These are phyloP conservation scores for Prionace glauca DNA, from an alignment of 2,797 vertebrate species.

Conservation along the genomic window DNA sequence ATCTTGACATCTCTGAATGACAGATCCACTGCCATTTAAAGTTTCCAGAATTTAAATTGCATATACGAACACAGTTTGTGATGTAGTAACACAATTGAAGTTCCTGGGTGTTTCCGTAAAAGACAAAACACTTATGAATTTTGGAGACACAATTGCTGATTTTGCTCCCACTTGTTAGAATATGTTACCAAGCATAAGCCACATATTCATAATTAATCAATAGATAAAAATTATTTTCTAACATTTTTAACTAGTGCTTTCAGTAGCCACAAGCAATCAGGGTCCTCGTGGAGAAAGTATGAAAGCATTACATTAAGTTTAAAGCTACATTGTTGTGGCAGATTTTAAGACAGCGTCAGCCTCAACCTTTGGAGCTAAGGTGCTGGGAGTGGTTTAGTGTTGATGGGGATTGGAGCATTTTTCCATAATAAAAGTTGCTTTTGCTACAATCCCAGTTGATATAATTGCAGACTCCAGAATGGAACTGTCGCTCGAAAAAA, in stretches of 20 bases:
- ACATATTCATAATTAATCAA: neutral
- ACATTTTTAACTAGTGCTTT: neutral
- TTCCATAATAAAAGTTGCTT: too few relatives aligned
- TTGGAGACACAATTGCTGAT: neutral
- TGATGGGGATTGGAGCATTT: too few relatives aligned
- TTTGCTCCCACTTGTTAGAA: too few relatives aligned
- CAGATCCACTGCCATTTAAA: neutral
- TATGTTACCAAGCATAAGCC: too few relatives aligned
- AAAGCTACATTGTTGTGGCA: neutral
- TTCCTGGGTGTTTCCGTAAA: neutral
- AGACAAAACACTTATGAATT: neutral
- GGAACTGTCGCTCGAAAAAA: too few relatives aligned
- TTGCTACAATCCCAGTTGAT: too few relatives aligned
- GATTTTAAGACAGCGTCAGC: neutral
- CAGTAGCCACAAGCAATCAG: neutral
- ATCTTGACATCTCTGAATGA: neutral
- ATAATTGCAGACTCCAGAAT: too few relatives aligned
- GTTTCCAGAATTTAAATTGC: neutral
- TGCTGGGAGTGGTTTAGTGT: too few relatives aligned
- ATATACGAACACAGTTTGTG: too few relatives aligned
- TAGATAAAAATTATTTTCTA: neutral
- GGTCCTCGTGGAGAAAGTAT: neutral
- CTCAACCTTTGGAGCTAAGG: too few relatives aligned
- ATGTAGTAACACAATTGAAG: too few relatives aligned
- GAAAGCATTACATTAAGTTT: neutral